Evolutionary conservation across 2,888 invertebrate genomes (phyloP).

Genomic region (Rhodophaea formosa): DNA sequence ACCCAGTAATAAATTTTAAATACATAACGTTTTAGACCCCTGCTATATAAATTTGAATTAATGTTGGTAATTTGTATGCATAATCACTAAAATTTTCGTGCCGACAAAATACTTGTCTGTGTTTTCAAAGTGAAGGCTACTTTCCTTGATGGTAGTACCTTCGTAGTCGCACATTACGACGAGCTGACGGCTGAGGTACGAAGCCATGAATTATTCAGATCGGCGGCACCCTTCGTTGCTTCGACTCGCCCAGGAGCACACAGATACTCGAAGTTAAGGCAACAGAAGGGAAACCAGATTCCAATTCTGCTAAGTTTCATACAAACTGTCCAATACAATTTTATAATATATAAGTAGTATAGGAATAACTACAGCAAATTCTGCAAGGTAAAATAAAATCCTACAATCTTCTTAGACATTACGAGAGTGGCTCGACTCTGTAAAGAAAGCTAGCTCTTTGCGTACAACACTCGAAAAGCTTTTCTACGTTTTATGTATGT

Average conservation of each 20-base stretch:
- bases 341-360: neutral
- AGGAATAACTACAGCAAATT: neutral
- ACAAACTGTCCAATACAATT: neutral
- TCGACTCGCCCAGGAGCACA: slow-evolving; percentile 34
- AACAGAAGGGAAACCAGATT: too few species aligned
- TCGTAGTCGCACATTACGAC: slow-evolving; percentile 47
- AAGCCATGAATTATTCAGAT: slow-evolving; percentile 67
- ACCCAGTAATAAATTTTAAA: slow-evolving; percentile 5
- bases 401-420: neutral
- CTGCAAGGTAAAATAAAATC: neutral
- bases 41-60: slow-evolving; percentile 15
- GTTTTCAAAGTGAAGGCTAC: slow-evolving; percentile 34
- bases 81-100: slow-evolving; percentile 21
- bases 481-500: slow-evolving; percentile 42
- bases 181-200: slow-evolving; percentile 52
- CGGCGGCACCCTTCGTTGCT: slow-evolving; percentile 50
- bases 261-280: slow-evolving; percentile 34
- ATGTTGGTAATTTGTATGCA: slow-evolving; percentile 25
- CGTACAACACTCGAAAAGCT: slow-evolving; percentile 45
- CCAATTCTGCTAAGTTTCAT: neutral
- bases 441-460: slow-evolving; percentile 46
- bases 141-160: slow-evolving; percentile 38
- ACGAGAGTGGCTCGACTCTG: slow-evolving; percentile 34
- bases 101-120: slow-evolving; percentile 28
- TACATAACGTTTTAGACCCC: neutral